phyloP scores from a whole-genome alignment of 2,113 vertebrate genomes.

The Otolemur garnettii region DNA sequence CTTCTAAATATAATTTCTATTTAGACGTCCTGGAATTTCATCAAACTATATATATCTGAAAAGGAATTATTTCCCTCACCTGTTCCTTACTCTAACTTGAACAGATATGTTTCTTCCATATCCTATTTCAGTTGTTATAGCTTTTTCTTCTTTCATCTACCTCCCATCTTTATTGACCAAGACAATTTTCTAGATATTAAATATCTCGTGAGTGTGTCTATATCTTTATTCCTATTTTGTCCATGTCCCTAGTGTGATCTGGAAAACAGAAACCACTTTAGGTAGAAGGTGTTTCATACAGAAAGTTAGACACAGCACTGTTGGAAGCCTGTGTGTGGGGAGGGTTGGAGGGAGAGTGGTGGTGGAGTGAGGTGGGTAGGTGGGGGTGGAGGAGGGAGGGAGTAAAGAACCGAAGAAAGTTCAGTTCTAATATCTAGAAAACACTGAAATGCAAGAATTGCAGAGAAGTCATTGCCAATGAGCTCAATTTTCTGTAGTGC shows the following conservation, averaged over 20 bases:
- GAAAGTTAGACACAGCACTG: background rate
- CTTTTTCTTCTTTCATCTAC: background rate
- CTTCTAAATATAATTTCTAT: background rate
- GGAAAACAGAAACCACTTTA: background rate
- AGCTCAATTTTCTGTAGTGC: background rate
- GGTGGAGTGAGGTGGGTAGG: too few species aligned
- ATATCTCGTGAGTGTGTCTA: constrained; percentile 10
- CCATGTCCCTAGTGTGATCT: background rate
- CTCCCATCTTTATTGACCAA: background rate
- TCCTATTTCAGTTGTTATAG: background rate
- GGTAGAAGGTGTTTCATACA: background rate
- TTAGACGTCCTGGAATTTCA: background rate
- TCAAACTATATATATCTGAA: background rate
- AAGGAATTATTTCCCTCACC: background rate
- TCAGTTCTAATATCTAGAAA: background rate
- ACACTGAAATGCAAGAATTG: background rate
- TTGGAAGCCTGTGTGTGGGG: background rate
- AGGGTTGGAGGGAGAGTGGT: too few species aligned
- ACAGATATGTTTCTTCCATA: background rate
- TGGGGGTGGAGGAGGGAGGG: background rate
- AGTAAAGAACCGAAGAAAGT: background rate
- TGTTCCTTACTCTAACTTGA: background rate
- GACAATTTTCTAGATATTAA: background rate
- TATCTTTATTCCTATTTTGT: background rate
- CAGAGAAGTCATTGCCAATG: background rate